A percentile compares a stretch with the other conserved stretches of the same genome.
phyloP scores from a whole-genome alignment of 2,888 invertebrate genomes.

The Himalopsyche japonica region DNA sequence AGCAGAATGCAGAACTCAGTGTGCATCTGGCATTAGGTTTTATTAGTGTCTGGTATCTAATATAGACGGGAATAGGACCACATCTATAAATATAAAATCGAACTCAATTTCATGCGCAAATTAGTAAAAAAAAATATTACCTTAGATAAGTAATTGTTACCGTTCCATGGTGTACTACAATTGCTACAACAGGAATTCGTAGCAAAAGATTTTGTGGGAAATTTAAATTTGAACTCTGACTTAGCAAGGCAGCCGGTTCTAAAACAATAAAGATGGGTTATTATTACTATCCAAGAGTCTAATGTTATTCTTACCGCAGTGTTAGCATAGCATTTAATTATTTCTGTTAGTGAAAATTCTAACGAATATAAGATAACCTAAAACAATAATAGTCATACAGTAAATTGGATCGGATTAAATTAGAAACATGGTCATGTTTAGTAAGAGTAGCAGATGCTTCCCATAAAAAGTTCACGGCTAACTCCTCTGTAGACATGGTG shows the following conservation, averaged over 20 bases:
- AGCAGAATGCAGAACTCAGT: too few species aligned
- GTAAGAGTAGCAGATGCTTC: neutral
- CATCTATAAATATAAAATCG: too few species aligned
- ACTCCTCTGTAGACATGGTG: neutral
- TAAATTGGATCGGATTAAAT: conserved; percentile 9
- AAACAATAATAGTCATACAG: conserved; percentile 5
- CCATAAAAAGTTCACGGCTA: conserved; percentile 14
- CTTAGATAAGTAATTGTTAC: conserved; percentile 2
- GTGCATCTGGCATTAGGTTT: too few species aligned
- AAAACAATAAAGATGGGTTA: neutral
- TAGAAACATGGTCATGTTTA: neutral
- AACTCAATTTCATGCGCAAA: too few species aligned
- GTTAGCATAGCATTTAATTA: neutral
- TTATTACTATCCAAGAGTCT: neutral
- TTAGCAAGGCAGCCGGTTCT: conserved; percentile 1
- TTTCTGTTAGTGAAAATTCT: too few species aligned
- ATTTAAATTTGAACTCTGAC: conserved; percentile 12
- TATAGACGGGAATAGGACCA: too few species aligned
- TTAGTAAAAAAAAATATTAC: neutral
- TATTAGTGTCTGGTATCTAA: too few species aligned
- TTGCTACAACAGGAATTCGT: conserved; percentile 9
- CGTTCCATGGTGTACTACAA: conserved; percentile 12
- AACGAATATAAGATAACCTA: neutral
- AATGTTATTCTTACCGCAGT: neutral
- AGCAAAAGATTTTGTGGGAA: conserved; percentile 8